Evolutionary conservation across 2,888 invertebrate species (phyloP).

Genomic region (Dolichomitus sp.): DNA sequence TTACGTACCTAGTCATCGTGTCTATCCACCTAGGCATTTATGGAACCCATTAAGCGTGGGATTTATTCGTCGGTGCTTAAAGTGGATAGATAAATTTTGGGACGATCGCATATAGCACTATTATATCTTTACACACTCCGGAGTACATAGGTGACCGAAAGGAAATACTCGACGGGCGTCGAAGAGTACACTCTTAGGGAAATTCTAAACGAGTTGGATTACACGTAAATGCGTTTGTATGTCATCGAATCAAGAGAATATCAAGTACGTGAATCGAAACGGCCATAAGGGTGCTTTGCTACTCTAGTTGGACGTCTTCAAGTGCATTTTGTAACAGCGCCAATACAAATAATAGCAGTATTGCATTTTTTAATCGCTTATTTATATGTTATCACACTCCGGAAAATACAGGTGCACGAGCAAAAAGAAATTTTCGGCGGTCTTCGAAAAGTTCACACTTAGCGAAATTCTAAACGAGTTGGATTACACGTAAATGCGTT

Average conservation of each 20-base stretch:
- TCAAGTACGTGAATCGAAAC: neutral
- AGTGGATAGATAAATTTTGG: slow-evolving; percentile 53
- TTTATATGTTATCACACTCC: slow-evolving; percentile 1
- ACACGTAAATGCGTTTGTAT: slow-evolving; percentile 3
- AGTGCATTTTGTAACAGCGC: neutral
- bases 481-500: neutral
- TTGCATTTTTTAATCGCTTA: neutral
- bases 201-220: slow-evolving; percentile 43
- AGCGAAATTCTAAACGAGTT: slow-evolving; percentile 45
- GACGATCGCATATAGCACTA: slow-evolving; percentile 6
- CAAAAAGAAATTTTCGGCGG: slow-evolving; percentile 41
- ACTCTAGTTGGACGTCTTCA: neutral
- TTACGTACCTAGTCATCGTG: slow-evolving; percentile 36
- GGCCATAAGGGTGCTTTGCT: neutral
- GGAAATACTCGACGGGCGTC: slow-evolving; percentile 51
- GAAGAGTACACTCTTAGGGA: slow-evolving; percentile 43
- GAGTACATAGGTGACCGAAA: slow-evolving; percentile 16
- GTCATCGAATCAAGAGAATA: neutral
- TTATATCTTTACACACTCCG: slow-evolving; percentile 5
- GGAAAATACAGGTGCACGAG: neutral
- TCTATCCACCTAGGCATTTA: slow-evolving; percentile 42
- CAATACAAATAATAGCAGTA: too few species aligned
- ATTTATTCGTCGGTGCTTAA: slow-evolving; percentile 31
- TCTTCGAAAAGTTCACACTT: slow-evolving; percentile 49
- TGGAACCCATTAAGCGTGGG: slow-evolving; percentile 42